Percentiles rank a stretch among this genome's conserved stretches.
phyloP scores from a whole-genome alignment of 2,113 vertebrate genomes.

The Larimichthys polyactis region DNA sequence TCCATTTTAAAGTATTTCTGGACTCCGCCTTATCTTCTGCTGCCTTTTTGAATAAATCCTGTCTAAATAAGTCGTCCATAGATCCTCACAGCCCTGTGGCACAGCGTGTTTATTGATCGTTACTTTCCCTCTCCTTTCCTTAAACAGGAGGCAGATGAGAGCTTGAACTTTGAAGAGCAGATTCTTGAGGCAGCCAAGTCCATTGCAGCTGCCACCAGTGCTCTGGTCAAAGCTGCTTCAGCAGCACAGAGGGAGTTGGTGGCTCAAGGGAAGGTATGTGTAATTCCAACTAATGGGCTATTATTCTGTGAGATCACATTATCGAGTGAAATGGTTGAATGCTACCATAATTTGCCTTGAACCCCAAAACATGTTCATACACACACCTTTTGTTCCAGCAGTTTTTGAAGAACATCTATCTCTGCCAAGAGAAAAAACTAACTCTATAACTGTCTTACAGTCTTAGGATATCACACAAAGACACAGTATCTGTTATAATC shows the following conservation, averaged over 20 bases:
- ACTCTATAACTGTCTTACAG: too few relatives aligned
- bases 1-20: conserved; percentile 2
- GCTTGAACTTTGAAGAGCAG: conserved; percentile 98
- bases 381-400: too few relatives aligned
- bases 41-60: background rate
- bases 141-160: conserved; percentile 95
- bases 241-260: conserved; percentile 96
- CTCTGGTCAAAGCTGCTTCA: conserved; percentile 96
- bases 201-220: conserved; percentile 97
- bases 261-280: conserved; percentile 95
- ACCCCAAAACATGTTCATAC: background rate
- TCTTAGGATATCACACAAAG: too few relatives aligned
- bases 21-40: background rate
- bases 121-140: conserved; percentile 2
- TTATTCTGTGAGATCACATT: background rate
- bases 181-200: conserved; percentile 98
- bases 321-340: background rate
- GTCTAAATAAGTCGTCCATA: background rate
- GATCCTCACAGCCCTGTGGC: background rate
- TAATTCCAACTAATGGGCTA: background rate
- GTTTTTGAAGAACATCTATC: too few relatives aligned
- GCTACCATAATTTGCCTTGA: background rate
- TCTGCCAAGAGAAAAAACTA: too few relatives aligned
- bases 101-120: conserved; percentile 23
- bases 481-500: too few relatives aligned